Conservation (phyloP, 1,140 invertebrate genomes). For the Aphaenogaster ashmeadi region DNA sequence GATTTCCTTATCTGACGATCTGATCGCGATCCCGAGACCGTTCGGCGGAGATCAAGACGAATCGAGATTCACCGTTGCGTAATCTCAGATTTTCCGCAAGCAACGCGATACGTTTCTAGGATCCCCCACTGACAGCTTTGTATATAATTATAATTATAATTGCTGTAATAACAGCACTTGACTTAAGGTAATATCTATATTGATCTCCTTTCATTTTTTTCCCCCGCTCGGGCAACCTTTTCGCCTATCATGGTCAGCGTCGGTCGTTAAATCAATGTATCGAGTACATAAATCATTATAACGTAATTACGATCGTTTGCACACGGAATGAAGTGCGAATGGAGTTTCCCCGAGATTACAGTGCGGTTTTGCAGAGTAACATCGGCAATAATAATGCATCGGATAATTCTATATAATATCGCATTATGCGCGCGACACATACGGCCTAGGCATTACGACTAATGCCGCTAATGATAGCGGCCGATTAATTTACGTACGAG, state of each 20-base stretch:
- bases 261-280: conserved; percentile 48
- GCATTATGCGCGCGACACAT: conserved; percentile 7
- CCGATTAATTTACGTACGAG: conserved; percentile 56
- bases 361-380: conserved; percentile 11
- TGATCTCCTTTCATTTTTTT: not conserved
- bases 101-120: not conserved
- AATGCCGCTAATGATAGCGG: conserved; percentile 54
- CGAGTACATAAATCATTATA: conserved; percentile 46
- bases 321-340: conserved; percentile 41
- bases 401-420: conserved; percentile 34
- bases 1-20: not conserved
- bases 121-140: not conserved
- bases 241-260: conserved; percentile 1
- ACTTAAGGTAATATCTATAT: conserved; percentile 20
- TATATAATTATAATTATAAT: conserved; percentile 3
- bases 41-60: not conserved
- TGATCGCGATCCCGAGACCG: not conserved
- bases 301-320: conserved; percentile 47
- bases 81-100: conserved; percentile 5
- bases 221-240: not conserved
- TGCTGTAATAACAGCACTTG: not conserved
- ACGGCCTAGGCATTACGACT: conserved; percentile 27
- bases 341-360: conserved; percentile 41
- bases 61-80: conserved; percentile 30
- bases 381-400: conserved; percentile 19